phyloP scores from a whole-genome alignment of 2,113 vertebrate species.

The Bubo blakistoni region DNA sequence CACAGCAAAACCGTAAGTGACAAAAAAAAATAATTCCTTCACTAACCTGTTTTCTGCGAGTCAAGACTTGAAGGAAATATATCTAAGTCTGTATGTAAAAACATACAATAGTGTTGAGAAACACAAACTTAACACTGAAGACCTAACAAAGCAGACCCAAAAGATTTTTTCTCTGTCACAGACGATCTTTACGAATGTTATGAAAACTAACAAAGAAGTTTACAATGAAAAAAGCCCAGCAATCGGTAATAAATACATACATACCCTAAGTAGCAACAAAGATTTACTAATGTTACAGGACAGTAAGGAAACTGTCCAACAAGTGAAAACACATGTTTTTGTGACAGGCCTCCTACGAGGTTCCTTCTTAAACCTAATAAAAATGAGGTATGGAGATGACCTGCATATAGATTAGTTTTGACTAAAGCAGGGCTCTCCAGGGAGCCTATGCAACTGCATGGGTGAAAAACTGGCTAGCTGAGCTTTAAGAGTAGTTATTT shows the following conservation, averaged over 20 bases:
- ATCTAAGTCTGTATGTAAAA: not conserved
- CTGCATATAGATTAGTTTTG: not conserved
- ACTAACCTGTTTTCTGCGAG: not conserved
- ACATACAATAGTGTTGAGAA: rapidly evolving
- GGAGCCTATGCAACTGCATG: not conserved
- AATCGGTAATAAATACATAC: not conserved
- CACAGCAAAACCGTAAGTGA: not conserved
- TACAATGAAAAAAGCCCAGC: not conserved
- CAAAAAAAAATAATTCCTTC: not conserved
- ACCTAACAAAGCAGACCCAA: not conserved
- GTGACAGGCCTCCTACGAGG: not conserved
- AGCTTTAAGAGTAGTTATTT: not conserved
- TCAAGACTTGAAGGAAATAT: not conserved
- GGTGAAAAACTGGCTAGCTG: not conserved
- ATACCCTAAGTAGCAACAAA: not conserved
- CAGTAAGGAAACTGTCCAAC: not conserved
- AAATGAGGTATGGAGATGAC: not conserved
- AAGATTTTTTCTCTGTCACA: not conserved
- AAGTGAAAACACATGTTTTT: not conserved
- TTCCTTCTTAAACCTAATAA: not conserved
- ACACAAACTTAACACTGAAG: not conserved
- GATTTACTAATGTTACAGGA: not conserved
- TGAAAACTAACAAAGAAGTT: not conserved
- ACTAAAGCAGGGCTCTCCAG: not conserved
- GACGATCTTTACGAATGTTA: not conserved